Conservation (phyloP, 2,888 invertebrate genomes). For the Choristoneura rosaceana region DNA sequence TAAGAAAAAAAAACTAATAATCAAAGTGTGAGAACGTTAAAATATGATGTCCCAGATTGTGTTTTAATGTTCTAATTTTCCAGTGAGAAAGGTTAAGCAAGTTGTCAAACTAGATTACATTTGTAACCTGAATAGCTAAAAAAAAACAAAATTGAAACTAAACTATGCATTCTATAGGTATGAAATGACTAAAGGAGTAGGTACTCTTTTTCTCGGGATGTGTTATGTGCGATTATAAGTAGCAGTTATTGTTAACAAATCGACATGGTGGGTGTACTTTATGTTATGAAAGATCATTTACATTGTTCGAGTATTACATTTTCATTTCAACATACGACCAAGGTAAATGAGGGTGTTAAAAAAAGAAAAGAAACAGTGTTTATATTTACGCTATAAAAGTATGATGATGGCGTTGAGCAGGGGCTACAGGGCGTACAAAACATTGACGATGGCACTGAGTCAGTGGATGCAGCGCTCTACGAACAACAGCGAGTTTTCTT, state of each 20-base stretch:
- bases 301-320: slow-evolving; percentile 21
- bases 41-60: too few relatives aligned
- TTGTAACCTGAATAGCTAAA: background rate
- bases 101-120: background rate
- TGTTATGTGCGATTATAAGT: background rate
- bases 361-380: slow-evolving; percentile 49
- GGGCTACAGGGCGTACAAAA: slow-evolving; percentile 80
- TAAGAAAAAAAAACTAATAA: too few relatives aligned
- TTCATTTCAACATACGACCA: slow-evolving; percentile 3
- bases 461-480: slow-evolving; percentile 69
- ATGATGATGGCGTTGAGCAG: slow-evolving; percentile 73
- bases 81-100: too few relatives aligned
- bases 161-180: background rate
- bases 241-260: slow-evolving; percentile 13
- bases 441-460: slow-evolving; percentile 77
- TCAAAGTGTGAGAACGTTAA: too few relatives aligned
- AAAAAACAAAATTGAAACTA: background rate
- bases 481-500: slow-evolving; percentile 62
- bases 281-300: slow-evolving; percentile 19
- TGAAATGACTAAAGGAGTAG: too few relatives aligned
- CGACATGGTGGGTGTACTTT: background rate
- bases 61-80: too few relatives aligned
- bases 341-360: slow-evolving; percentile 16
- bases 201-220: background rate
- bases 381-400: slow-evolving; percentile 83